Conservation (phyloP, 1,140 invertebrate genomes). For the Oncopeltus fasciatus region DNA sequence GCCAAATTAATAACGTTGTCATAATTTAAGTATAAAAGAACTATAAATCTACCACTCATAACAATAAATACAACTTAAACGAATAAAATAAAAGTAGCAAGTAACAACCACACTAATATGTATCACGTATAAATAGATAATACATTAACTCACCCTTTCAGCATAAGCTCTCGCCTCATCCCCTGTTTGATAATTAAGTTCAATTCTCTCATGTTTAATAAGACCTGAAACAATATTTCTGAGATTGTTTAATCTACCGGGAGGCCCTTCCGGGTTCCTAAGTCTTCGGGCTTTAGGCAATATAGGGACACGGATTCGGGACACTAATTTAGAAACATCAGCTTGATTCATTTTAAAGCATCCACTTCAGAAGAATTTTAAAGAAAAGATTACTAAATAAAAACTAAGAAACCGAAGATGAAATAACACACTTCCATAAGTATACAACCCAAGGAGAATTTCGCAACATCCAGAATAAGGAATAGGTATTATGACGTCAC, state of each 20-base stretch:
- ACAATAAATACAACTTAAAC: too few relatives aligned
- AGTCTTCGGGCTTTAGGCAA: slow-evolving; percentile 32
- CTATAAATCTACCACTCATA: too few relatives aligned
- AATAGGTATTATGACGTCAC: too few relatives aligned
- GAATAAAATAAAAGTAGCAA: too few relatives aligned
- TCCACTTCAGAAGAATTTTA: too few relatives aligned
- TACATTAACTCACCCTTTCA: slow-evolving; percentile 48
- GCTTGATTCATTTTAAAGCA: slow-evolving; percentile 24
- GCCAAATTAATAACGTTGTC: not conserved
- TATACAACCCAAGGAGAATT: too few relatives aligned
- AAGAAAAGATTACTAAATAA: too few relatives aligned
- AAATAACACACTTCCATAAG: too few relatives aligned
- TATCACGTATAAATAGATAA: not conserved
- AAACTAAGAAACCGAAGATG: too few relatives aligned
- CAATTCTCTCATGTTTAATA: slow-evolving; percentile 77
- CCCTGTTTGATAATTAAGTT: slow-evolving; percentile 54
- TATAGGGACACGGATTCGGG: slow-evolving; percentile 23
- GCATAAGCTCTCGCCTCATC: slow-evolving; percentile 80
- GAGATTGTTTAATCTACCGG: slow-evolving; percentile 60
- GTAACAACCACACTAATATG: too few relatives aligned
- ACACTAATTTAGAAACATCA: slow-evolving; percentile 24
- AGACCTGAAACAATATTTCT: slow-evolving; percentile 69
- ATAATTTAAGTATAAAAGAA: not conserved
- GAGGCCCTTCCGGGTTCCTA: slow-evolving; percentile 48
- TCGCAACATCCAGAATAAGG: too few relatives aligned